phyloP scores from a whole-genome alignment of 1,140 invertebrate genomes.

The Phymorhynchus buccinoides region DNA sequence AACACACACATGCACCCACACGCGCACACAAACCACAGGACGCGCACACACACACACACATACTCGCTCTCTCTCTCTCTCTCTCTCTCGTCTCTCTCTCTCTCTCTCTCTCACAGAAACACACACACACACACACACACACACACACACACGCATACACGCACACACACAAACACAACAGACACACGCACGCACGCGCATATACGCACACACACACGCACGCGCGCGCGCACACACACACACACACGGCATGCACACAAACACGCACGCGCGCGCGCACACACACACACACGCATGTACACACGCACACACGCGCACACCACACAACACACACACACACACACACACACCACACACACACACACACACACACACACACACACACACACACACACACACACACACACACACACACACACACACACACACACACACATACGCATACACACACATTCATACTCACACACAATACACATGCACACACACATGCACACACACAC shows the following conservation, averaged over 20 bases:
- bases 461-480: too few relatives aligned
- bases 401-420: neutral
- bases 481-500: too few relatives aligned
- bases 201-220: neutral
- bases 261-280: neutral
- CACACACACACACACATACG: neutral
- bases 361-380: constrained; percentile 1
- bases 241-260: neutral
- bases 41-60: too few relatives aligned
- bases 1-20: too few relatives aligned
- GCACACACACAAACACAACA: too few relatives aligned
- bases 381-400: neutral
- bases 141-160: too few relatives aligned
- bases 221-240: neutral
- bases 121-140: too few relatives aligned
- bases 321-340: neutral
- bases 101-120: too few relatives aligned
- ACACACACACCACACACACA: constrained; percentile 10
- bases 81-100: too few relatives aligned
- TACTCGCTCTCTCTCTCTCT: too few relatives aligned
- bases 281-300: neutral
- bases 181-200: too few relatives aligned
- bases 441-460: constrained; percentile 17
- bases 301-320: neutral
- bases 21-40: too few relatives aligned